These are phyloP conservation scores for Sardina pilchardus DNA, from an alignment of 2,113 vertebrate genomes.

Conservation along the genomic window DNA sequence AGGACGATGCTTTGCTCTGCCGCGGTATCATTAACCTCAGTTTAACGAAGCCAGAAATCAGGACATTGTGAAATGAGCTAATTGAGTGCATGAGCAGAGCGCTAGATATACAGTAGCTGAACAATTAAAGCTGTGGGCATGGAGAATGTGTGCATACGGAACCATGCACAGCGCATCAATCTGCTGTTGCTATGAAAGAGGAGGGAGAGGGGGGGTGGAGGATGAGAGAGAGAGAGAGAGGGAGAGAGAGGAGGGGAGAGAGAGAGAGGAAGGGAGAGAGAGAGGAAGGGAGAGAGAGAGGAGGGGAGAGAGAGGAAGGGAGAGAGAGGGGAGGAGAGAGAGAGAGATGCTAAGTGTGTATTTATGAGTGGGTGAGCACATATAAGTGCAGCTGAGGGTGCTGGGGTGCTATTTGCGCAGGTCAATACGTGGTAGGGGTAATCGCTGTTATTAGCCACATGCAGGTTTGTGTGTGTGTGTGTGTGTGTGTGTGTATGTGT, in stretches of 20 bases:
- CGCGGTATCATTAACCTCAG: no score
- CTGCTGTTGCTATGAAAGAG: neutral
- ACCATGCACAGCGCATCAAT: neutral
- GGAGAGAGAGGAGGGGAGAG: neutral
- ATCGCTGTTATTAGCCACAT: neutral
- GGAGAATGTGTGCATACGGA: neutral
- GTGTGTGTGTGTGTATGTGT: no score
- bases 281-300: conserved; percentile 1
- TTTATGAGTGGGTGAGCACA: conserved; percentile 37
- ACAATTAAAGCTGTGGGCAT: no score
- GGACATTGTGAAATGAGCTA: no score
- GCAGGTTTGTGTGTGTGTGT: neutral
- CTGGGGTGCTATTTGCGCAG: neutral
- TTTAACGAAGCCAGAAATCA: no score
- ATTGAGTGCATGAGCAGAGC: no score
- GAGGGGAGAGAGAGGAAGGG: neutral
- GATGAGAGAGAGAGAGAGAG: conserved; percentile 2
- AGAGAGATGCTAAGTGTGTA: conserved; percentile 53
- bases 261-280: neutral
- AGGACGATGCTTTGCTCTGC: no score
- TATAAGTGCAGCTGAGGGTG: neutral
- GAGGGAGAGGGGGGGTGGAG: neutral
- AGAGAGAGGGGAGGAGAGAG: conserved; percentile 43
- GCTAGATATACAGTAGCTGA: neutral
- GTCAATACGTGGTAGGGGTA: neutral